phyloP scores from a whole-genome alignment of 1,140 invertebrate species.

The Zophobas atratus region DNA sequence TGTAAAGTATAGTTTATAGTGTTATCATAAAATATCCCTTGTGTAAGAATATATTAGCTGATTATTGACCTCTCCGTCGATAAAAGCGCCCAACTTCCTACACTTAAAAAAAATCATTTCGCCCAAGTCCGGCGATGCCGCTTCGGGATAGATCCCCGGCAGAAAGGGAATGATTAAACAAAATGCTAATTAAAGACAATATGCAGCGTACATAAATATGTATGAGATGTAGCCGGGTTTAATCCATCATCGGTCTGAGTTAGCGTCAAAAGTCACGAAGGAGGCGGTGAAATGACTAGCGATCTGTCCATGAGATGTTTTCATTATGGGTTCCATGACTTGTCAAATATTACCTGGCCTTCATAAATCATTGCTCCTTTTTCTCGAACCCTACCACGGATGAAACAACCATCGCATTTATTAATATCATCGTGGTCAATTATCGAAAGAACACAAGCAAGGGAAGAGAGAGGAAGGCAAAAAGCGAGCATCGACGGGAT shows the following conservation, averaged over 20 bases:
- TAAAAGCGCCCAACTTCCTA: no score
- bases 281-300: conserved; percentile 68
- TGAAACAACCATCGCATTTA: conserved; percentile 42
- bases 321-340: conserved; percentile 68
- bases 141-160: conserved; percentile 19
- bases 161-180: conserved; percentile 62
- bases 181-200: conserved; percentile 66
- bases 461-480: conserved; percentile 10
- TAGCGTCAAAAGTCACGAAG: conserved; percentile 68
- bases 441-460: background rate
- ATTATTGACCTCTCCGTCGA: no score
- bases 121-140: background rate
- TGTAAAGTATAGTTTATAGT: no score
- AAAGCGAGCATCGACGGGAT: conserved; percentile 18
- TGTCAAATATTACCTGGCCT: conserved; percentile 62
- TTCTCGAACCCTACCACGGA: conserved; percentile 30
- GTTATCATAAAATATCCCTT: no score
- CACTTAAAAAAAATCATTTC: no score
- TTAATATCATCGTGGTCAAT: conserved; percentile 45
- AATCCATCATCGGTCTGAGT: conserved; percentile 64
- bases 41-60: no score
- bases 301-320: conserved; percentile 68
- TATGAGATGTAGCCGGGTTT: conserved; percentile 58
- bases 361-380: conserved; percentile 61
- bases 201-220: conserved; percentile 62